Base-by-base conservation (phyloP, 2,113 vertebrate species). In the Coptodon rendalli region DNA sequence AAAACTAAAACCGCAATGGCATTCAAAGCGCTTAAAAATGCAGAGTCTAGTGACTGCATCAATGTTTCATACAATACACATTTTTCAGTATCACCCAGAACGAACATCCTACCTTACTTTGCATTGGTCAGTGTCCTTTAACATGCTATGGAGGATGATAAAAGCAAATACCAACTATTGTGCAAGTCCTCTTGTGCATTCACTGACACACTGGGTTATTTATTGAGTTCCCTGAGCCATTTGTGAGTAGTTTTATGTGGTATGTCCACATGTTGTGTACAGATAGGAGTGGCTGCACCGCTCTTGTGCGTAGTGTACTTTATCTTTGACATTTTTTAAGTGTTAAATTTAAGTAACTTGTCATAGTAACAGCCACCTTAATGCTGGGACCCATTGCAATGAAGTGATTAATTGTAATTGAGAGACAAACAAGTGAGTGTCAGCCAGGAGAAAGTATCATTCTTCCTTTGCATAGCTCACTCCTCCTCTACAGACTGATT, bases 31-130 rank as follows among this genome's bases (percentile, higher is more conserved):
- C 36, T 73, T 73, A 43, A 73, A 27, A 45, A 43, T 71, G 38
- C 38, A 16, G 36, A 71, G 66, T 71, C 66, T 43, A 73, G n/a
- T 45, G 68, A 27, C 1, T 11, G 68, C 36, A 0, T 73, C 9
- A 4, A 29, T 48, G 40, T 76, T 48, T 48, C 14, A 29, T 27
- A 48, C 22, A 7, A 92, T 86, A 83, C 85, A 53, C 24, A 53
- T 81, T 86, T 87, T 91, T 91, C 27, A 53, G 83, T 88, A 38
- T 91, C 82, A 71, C 43, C 36, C 54, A 80, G 40, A 88, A 82
- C 73, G 52, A 84, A 73, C 11, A 82, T 24, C 14, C 29, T 66
- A 16, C 27, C 78, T 63, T 86, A 82, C 19, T 57, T 53, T 71
- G 12, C 4, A 43, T 9, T 84, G 24, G 50, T 87, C 84, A 43